Conservation (phyloP, 2,888 invertebrate genomes). For the Lepidocyrtoides sp. region DNA sequence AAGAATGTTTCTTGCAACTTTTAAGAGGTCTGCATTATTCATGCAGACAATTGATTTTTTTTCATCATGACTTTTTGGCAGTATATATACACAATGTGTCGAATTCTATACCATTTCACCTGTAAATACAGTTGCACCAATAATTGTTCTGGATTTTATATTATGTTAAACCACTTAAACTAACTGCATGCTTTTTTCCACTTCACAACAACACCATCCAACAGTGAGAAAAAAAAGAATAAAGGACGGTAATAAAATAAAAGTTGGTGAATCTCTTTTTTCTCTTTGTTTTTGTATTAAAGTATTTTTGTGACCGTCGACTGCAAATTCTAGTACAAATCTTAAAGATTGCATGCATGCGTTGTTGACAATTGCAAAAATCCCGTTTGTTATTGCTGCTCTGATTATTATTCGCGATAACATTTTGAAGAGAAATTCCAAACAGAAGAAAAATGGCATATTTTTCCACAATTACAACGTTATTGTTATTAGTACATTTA, state of each 20-base stretch:
- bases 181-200: not conserved
- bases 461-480: constrained; percentile 7
- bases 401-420: constrained; percentile 19
- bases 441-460: constrained; percentile 7
- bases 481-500: constrained; percentile 58
- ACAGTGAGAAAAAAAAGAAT: not conserved
- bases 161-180: not conserved
- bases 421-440: not conserved
- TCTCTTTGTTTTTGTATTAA: not conserved
- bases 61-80: constrained; percentile 54
- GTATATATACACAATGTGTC: not conserved
- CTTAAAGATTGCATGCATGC: no score
- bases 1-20: constrained; percentile 51
- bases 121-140: not conserved
- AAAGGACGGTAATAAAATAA: not conserved
- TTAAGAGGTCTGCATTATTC: constrained; percentile 42
- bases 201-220: not conserved
- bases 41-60: constrained; percentile 50
- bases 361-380: constrained; percentile 18
- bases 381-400: not conserved
- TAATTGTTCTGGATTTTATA: constrained; percentile 8
- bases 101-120: not conserved
- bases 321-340: constrained; percentile 25
- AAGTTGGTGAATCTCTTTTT: not conserved
- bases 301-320: not conserved